Evolutionary conservation across 1,140 invertebrate species (phyloP).

Genomic region (Pseudomyrmex concolor): DNA sequence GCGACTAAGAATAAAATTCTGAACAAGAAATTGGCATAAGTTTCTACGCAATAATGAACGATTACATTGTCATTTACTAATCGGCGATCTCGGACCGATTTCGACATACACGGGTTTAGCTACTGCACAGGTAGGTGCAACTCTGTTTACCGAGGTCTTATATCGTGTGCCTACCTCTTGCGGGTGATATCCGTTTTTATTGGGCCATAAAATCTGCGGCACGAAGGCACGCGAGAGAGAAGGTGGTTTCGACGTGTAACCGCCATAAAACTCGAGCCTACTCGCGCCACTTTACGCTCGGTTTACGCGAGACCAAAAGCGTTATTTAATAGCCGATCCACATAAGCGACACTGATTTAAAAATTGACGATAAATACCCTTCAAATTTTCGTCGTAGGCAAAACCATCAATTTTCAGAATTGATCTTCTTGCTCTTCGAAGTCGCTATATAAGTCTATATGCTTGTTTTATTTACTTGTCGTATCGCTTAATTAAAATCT

Average conservation of each 20-base stretch:
- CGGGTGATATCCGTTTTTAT: conserved; percentile 60
- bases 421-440: background rate
- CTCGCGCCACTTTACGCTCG: background rate
- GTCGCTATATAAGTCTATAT: background rate
- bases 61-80: conserved; percentile 22
- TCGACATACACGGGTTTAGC: conserved; percentile 4
- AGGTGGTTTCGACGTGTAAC: conserved; percentile 26
- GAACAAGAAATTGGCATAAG: conserved; percentile 4
- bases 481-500: conserved; percentile 8
- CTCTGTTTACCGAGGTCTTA: conserved; percentile 7
- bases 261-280: conserved; percentile 48
- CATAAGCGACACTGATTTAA: background rate
- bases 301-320: conserved; percentile 14
- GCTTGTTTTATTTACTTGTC: background rate
- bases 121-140: conserved; percentile 14
- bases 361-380: conserved; percentile 16
- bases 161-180: conserved; percentile 26
- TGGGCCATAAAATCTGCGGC: conserved; percentile 44
- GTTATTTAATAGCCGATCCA: conserved; percentile 38
- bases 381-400: background rate
- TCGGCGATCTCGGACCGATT: background rate
- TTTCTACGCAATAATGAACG: conserved; percentile 4
- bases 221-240: conserved; percentile 22
- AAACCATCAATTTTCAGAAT: background rate
- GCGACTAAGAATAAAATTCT: background rate